Evolutionary conservation across 2,888 invertebrate species (phyloP).

Genomic region (Megastigmus dorsalis): DNA sequence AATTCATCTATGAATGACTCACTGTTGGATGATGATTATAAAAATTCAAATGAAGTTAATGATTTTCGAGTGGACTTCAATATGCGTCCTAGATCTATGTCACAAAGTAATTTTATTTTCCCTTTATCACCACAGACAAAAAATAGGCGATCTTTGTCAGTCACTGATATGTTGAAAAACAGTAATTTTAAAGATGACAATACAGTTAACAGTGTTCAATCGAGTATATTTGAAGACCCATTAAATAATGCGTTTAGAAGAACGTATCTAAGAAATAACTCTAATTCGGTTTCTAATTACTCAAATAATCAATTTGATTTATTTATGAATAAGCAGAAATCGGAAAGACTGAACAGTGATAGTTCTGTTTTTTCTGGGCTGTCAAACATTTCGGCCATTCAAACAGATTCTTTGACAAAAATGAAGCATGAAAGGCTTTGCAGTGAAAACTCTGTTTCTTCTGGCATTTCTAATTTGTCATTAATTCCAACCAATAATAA

Average conservation of each 20-base stretch:
- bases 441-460: slow-evolving; percentile 52
- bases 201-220: slow-evolving; percentile 17
- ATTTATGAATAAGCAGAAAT: slow-evolving; percentile 23
- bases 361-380: slow-evolving; percentile 60
- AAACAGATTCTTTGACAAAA: slow-evolving; percentile 55
- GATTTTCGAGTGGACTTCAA: slow-evolving; percentile 13
- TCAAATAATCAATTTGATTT: slow-evolving; percentile 40
- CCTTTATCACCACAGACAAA: slow-evolving; percentile 8
- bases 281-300: slow-evolving; percentile 26
- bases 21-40: slow-evolving; percentile 47
- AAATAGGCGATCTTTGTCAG: slow-evolving; percentile 47
- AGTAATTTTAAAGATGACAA: slow-evolving; percentile 12
- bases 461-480: slow-evolving; percentile 50
- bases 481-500: slow-evolving; percentile 18
- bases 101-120: slow-evolving; percentile 57
- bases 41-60: slow-evolving; percentile 47
- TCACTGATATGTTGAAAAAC: slow-evolving; percentile 24
- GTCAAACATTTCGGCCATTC: slow-evolving; percentile 64
- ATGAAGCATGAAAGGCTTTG: slow-evolving; percentile 33
- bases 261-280: slow-evolving; percentile 16
- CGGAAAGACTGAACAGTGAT: slow-evolving; percentile 47
- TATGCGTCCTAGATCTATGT: slow-evolving; percentile 57
- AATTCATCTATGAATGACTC: slow-evolving; percentile 67
- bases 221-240: slow-evolving; percentile 55
- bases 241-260: slow-evolving; percentile 63